Evolutionary conservation across 2,888 invertebrate genomes (phyloP), one percentile per base, ranked within the genome.

Genomic region (Hirtodrosophila cameraria): DNA sequence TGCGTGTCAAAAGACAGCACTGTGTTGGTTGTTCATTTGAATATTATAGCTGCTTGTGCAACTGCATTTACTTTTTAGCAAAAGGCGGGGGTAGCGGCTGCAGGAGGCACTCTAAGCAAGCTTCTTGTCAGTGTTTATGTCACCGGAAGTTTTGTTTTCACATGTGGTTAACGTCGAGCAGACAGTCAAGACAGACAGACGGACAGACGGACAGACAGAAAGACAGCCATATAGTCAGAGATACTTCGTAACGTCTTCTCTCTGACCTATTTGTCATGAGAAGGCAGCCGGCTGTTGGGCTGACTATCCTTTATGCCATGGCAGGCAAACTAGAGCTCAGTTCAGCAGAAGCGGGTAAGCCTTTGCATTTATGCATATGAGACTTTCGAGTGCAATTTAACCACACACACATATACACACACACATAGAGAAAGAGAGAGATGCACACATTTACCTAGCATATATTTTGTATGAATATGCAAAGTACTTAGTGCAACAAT

Each of bases 131-230:
- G 86, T 86, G 81, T 82, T 82, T 82, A 85, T 82, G 81, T 85
- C 87, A 78, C 82, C 81, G 81, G 81, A 82, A 85, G 81, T 86
- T 86, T 69, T 85, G 87, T 86, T 82, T 82, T 86, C 87, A 82
- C 81, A 86, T 82, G 81, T 87, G 81, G 81, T 86, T 82, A 82
- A 75, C 78, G 86, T 85, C 82, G 86, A 74, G 69, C 69, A 33
- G 54, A 54, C 73, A 33, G 46, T 1, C 25, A 20, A 16, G 38
- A 16, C 49, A 59, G 46, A 27, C 39, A 45, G 49, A 45, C 28
- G 39, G 43, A 11, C 42, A 35, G 20, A 1, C 28, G 31, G 42
- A 30, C 25, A 38, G 60, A 11, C 45, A 30, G 28, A 0, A 7
- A 27, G 11, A 0, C 11, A 36, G 25, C 41, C n/a, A n/a, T n/a